These are phyloP conservation scores for Lates calcarifer DNA, from an alignment of 2,113 vertebrate genomes.

Conservation along the genomic window DNA sequence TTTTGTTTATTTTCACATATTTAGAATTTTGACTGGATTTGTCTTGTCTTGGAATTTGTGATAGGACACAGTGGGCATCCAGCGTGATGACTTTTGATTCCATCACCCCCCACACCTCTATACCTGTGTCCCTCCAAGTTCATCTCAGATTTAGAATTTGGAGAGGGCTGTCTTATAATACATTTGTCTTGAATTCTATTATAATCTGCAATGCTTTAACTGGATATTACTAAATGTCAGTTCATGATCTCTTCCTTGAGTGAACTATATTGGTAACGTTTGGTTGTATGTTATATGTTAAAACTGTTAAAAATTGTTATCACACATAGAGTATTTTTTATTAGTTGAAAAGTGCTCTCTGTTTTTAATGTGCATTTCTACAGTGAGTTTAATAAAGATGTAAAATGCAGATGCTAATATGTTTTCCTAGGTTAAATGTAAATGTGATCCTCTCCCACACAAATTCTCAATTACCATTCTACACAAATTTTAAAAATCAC, in stretches of 20 bases:
- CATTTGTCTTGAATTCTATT: too few species aligned
- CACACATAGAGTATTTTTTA: too few species aligned
- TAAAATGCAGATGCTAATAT: not conserved
- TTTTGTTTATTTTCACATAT: not conserved
- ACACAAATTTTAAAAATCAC: not conserved
- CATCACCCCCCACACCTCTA: not conserved
- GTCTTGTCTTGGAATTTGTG: not conserved
- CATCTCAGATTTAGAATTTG: too few species aligned
- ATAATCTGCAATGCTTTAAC: too few species aligned
- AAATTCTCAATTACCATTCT: not conserved
- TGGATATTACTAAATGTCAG: not conserved
- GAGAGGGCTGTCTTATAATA: too few species aligned
- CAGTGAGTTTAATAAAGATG: not conserved
- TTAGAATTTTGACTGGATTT: not conserved
- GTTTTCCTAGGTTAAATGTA: slow-evolving; percentile 2
- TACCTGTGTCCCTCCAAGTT: too few species aligned
- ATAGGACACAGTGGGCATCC: not conserved
- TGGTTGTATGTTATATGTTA: too few species aligned
- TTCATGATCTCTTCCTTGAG: not conserved
- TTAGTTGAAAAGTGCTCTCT: not conserved
- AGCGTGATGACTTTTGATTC: not conserved
- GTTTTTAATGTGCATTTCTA: too few species aligned
- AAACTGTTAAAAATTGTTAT: too few species aligned
- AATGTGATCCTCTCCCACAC: not conserved
- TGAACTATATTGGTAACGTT: not conserved